Evolutionary conservation across 30 jellyfish, hydroid and myxozoan genomes (phyloP).

Genomic region (Hydractinia symbiolongicarpus): DNA sequence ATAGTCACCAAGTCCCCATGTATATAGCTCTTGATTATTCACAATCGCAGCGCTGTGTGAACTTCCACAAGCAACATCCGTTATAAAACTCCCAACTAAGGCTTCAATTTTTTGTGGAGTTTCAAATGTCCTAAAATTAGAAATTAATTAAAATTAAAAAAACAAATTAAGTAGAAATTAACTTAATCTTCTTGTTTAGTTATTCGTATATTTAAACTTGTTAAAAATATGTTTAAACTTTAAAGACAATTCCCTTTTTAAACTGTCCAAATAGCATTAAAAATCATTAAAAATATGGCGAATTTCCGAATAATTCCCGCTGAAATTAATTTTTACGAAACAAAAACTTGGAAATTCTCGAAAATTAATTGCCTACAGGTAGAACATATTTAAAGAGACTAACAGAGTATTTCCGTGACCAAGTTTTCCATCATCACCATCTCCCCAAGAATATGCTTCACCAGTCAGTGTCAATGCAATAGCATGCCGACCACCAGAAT

Average conservation of each 20-base stretch:
- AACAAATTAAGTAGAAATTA: not conserved
- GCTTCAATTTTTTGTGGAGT: constrained; percentile 65
- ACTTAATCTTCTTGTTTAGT: too few relatives aligned
- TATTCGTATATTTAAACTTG: too few relatives aligned
- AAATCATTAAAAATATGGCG: too few relatives aligned
- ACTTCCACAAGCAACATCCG: constrained; percentile 76
- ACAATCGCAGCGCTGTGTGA: constrained; percentile 81
- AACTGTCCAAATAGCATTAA: too few relatives aligned
- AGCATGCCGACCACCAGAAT: constrained; percentile 85
- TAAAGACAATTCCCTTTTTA: too few relatives aligned
- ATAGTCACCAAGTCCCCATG: constrained; percentile 89
- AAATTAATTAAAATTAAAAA: not conserved
- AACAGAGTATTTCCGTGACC: constrained; percentile 57
- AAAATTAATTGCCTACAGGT: too few relatives aligned
- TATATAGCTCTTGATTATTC: constrained; percentile 57
- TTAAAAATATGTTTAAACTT: too few relatives aligned
- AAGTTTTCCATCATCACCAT: constrained; percentile 80
- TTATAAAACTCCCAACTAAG: constrained; percentile 48
- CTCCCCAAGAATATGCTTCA: constrained; percentile 81
- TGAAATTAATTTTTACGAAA: too few relatives aligned
- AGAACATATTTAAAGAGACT: too few relatives aligned
- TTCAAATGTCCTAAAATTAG: constrained; percentile 46
- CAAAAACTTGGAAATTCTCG: too few relatives aligned
- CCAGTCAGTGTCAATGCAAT: constrained; percentile 74
- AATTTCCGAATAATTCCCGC: too few relatives aligned